Conservation (phyloP, 2,888 invertebrate species). For the Pachydiplax longipennis region DNA sequence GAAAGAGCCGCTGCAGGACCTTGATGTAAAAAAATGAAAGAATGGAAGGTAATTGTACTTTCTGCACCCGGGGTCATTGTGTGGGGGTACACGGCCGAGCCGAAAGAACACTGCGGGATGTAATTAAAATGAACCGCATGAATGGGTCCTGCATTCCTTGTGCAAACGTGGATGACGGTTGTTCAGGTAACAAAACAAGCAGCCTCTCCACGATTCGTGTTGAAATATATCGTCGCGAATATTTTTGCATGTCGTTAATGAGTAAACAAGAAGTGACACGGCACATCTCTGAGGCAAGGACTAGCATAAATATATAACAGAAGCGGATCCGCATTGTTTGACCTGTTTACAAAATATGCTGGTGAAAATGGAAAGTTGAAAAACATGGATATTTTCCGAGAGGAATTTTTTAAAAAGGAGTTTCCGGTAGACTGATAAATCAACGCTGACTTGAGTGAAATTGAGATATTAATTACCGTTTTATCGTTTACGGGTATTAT, state of each 20-base stretch:
- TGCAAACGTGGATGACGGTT: not conserved
- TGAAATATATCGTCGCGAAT: not conserved
- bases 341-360: too few relatives aligned
- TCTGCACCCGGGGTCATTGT: not conserved
- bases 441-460: too few relatives aligned
- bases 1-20: not conserved
- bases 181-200: not conserved
- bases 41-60: not conserved
- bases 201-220: too few relatives aligned
- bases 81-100: not conserved
- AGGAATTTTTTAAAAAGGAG: too few relatives aligned
- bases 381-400: too few relatives aligned
- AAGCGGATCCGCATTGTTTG: too few relatives aligned
- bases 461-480: too few relatives aligned
- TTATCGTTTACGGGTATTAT: too few relatives aligned
- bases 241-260: not conserved
- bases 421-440: too few relatives aligned
- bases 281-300: too few relatives aligned
- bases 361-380: too few relatives aligned
- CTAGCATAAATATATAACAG: too few relatives aligned
- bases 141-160: not conserved
- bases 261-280: not conserved
- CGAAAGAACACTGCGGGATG: not conserved
- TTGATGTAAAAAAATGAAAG: not conserved
- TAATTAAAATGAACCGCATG: not conserved